Evolutionary conservation across 2,797 vertebrate genomes (phyloP), one percentile per base, ranked within the genome.

Genomic region (Smutsia temminckii): DNA sequence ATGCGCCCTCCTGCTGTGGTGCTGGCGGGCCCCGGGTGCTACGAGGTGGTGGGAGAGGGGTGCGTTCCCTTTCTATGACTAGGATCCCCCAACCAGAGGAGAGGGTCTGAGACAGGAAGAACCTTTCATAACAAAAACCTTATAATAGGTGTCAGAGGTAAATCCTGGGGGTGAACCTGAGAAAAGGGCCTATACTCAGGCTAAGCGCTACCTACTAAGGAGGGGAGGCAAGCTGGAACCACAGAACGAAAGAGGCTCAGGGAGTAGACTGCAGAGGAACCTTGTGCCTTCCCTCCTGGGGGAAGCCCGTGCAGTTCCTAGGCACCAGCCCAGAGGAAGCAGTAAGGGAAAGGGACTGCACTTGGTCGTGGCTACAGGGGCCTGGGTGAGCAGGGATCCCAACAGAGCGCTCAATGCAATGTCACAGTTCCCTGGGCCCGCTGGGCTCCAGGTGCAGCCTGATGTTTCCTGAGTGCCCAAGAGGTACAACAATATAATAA

Each of bases 1-100:
- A 42, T 0, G 64, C 5, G 0, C 3, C 42, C 25, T 59, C 46
- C 29, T 8, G 27, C 55, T 0, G 21, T 0, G 1, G 64, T 11
- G 18, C 49, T 1, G 10, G 4, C 0, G 0, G 25, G 51, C 42
- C 72, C 40, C 2, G 0, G 16, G 49, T 12, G 53, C 55, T 4
- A 16, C 71, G 8, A 1, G 51, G 8, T 4, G 16, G 51, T 6
- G 40, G 37, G 59, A 8, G 27, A 53, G 25, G 27, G 55, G 4
- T 1, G 23, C 32, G 11, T 17, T 6, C 17, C 37, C 46, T 0
- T 17, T 40, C 51, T 5, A 37, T n/a, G 64, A 53, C 13, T 1
- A 63, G 4, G 11, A 14, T 40, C 25, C 40, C 46, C 53, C 27
- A 17, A 5, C 6, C 8, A 37, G 27, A 25, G 9, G 2, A 37